Conservation (phyloP, 2,888 invertebrate species). For the Trichogramma evanescens region DNA sequence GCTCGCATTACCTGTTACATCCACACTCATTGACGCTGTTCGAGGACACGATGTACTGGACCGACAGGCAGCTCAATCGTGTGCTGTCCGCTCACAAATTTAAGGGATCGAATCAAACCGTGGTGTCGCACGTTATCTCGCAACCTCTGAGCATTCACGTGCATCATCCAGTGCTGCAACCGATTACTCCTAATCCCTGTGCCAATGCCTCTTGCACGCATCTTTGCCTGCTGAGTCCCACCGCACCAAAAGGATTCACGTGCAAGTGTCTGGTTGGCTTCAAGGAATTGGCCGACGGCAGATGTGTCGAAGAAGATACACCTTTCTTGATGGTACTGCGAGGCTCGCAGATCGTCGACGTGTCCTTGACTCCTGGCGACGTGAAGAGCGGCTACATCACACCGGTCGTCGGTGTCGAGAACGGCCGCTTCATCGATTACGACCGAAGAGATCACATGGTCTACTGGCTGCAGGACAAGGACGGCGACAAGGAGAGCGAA, state of each 20-base stretch:
- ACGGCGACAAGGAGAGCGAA: conserved; percentile 68
- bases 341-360: conserved; percentile 81
- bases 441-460: conserved; percentile 78
- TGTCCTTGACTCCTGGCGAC: conserved; percentile 69
- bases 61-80: conserved; percentile 85
- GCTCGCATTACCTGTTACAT: conserved; percentile 87
- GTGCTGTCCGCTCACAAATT: conserved; percentile 89
- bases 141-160: conserved; percentile 94
- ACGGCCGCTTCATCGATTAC: conserved; percentile 84
- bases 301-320: conserved; percentile 76
- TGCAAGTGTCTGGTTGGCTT: conserved; percentile 92
- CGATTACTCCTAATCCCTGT: conserved; percentile 72
- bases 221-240: conserved; percentile 83
- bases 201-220: conserved; percentile 71
- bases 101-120: conserved; percentile 83
- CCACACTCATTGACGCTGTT: conserved; percentile 92
- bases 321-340: conserved; percentile 86
- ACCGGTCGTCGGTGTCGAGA: conserved; percentile 81
- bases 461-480: conserved; percentile 76
- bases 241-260: conserved; percentile 61
- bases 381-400: conserved; percentile 72
- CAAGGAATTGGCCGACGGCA: conserved; percentile 59
- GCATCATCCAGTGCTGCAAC: conserved; percentile 90
- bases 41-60: conserved; percentile 95
- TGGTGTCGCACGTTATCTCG: conserved; percentile 88